These are phyloP conservation scores for Tichodroma muraria DNA, from an alignment of 2,113 vertebrate genomes.

Conservation along the genomic window DNA sequence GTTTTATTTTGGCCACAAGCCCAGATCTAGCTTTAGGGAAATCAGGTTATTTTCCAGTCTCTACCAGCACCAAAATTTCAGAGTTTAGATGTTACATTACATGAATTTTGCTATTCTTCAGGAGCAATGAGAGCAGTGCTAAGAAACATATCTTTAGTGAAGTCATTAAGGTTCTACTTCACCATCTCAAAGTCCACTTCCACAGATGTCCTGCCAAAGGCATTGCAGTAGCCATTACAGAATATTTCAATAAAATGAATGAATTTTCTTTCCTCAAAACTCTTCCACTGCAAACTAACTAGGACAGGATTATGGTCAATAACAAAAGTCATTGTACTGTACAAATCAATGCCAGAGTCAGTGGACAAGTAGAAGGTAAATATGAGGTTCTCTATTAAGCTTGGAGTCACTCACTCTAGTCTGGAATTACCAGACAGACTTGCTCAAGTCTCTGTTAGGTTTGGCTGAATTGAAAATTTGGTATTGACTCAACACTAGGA, in stretches of 20 bases:
- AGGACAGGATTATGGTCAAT: background rate
- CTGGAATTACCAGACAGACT: background rate
- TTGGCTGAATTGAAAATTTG: background rate
- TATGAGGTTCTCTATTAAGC: background rate
- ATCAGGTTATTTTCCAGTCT: background rate
- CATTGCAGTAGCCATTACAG: background rate
- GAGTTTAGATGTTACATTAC: background rate
- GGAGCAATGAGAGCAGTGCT: background rate
- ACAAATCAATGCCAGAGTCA: background rate
- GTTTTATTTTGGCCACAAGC: background rate
- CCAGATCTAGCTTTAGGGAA: background rate
- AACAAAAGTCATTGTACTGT: accelerated
- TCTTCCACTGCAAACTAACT: background rate
- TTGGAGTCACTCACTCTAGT: background rate
- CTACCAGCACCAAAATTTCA: background rate
- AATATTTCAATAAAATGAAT: background rate
- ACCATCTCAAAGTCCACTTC: background rate
- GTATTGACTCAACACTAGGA: background rate
- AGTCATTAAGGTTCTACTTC: background rate
- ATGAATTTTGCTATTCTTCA: background rate
- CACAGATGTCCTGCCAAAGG: background rate
- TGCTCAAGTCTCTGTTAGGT: background rate
- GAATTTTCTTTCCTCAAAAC: background rate
- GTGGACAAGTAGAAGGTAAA: background rate
- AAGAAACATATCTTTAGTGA: background rate